A percentile compares a stretch with the other conserved stretches of the same genome.
Evolutionary conservation across 2,797 vertebrate species (phyloP).

Genomic region (Phataginus tricuspis): DNA sequence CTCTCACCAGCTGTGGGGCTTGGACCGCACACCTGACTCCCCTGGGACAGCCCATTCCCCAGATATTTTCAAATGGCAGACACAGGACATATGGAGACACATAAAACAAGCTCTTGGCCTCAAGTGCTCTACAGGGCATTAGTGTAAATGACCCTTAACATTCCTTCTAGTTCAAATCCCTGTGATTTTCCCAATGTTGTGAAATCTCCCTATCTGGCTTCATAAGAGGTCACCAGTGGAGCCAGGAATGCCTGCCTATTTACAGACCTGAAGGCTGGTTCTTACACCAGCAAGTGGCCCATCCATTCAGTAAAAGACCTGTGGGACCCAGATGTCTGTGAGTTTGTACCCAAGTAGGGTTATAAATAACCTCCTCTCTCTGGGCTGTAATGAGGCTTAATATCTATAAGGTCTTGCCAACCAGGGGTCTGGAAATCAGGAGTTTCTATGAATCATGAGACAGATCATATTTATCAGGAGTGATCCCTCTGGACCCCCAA

Average conservation of each 20-base stretch:
- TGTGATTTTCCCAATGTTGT: not conserved
- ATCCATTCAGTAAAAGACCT: not conserved
- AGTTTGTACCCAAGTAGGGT: not conserved
- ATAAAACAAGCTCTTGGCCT: not conserved
- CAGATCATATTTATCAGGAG: not conserved
- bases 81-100: not conserved
- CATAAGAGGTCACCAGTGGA: not conserved
- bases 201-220: not conserved
- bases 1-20: not conserved
- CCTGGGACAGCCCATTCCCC: not conserved
- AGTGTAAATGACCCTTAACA: not conserved
- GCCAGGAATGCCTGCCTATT: not conserved
- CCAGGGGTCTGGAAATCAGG: not conserved
- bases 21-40: not conserved
- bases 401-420: not conserved
- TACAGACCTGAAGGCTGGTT: not conserved
- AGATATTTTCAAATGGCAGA: not conserved
- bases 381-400: not conserved
- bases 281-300: not conserved
- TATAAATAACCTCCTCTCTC: constrained; percentile 33
- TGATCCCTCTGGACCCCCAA: not conserved
- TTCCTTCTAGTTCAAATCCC: not conserved
- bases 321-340: not conserved
- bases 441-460: not conserved
- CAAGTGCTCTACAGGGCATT: not conserved